Conservation (phyloP, 2,888 invertebrate genomes). For the Phymatocera aterrima region DNA sequence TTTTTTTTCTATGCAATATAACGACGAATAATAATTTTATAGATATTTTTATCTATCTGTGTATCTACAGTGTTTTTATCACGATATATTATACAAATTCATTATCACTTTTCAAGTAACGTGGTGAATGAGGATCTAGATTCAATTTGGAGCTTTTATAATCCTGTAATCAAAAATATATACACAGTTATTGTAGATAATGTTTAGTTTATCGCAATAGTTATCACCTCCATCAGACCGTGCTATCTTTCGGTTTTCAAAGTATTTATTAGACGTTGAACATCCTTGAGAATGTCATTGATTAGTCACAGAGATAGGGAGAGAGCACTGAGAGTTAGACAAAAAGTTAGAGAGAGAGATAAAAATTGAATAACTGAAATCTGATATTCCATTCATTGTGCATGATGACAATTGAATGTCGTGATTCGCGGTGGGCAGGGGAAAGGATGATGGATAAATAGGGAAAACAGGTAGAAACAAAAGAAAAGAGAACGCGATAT, state of each 20-base stretch:
- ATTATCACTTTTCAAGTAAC: neutral
- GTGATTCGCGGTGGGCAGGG: no score
- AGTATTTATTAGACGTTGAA: neutral
- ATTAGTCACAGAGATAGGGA: neutral
- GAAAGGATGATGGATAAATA: neutral
- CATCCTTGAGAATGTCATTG: neutral
- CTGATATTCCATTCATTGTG: neutral
- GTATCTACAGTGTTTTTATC: neutral
- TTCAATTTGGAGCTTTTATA: neutral
- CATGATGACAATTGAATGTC: no score
- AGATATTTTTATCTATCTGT: neutral
- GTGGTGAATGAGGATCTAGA: neutral
- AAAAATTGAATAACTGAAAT: neutral
- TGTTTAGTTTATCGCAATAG: neutral
- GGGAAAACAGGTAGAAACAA: neutral
- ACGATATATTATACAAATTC: neutral
- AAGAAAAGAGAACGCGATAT: neutral
- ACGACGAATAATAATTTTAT: neutral
- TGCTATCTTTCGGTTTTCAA: neutral
- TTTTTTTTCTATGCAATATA: neutral
- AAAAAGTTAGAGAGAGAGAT: neutral
- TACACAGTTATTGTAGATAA: neutral
- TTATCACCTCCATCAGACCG: neutral
- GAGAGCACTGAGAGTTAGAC: neutral
- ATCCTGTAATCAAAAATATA: slow-evolving; percentile 2